Base-by-base conservation (phyloP, 2,113 vertebrate genomes). In the Neolamprologus modestus region DNA sequence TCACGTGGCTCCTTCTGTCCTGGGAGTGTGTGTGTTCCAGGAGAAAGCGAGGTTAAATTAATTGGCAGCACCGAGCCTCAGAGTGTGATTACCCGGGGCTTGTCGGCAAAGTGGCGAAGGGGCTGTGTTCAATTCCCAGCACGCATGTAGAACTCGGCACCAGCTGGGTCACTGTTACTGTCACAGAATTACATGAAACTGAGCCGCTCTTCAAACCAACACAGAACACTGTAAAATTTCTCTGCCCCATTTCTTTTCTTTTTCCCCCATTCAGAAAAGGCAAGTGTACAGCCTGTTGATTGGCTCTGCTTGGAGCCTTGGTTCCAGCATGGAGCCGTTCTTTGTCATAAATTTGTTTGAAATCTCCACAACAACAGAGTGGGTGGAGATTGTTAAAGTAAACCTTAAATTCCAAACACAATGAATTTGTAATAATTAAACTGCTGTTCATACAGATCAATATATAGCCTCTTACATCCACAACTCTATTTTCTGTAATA, bases 81-180 rank as follows among this genome's bases (percentile, higher is more conserved):
- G 92, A 96, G 96, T 96, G 95, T 96, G 95, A 97, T 97, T 95
- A 91, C 11, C 93, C 93, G 87, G 95, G 94, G 92, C 96, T 95
- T 97, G 97, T 96, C 95, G 53, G 76, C 85, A 94, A 93, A 94
- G 96, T 94, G 93, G 93, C 95, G 91, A 91, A 81, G 93, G 84
- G 96, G 93, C 95, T 89, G 76, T 68, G 91, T 90, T 93, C 83
- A 96, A 96, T 96, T 97, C 97, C 96, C 96, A 85, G 84, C 68
- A 89, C 19, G 1, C 86, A 3, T 97, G 97, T 97, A 95, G 94
- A 90, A 71, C 85, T 68, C 87, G 26, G 88, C 93, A 86, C 88
- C 84, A 81, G 85, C 89, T 52, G 81, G 92, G 86, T 86, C 88
- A 86, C 71, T 88, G 89, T 90, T 87, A 91, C 93, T 93, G 92